These are phyloP conservation scores for Rhagophthalmus giganteus DNA, from an alignment of 2,888 invertebrate genomes.

Conservation along the genomic window DNA sequence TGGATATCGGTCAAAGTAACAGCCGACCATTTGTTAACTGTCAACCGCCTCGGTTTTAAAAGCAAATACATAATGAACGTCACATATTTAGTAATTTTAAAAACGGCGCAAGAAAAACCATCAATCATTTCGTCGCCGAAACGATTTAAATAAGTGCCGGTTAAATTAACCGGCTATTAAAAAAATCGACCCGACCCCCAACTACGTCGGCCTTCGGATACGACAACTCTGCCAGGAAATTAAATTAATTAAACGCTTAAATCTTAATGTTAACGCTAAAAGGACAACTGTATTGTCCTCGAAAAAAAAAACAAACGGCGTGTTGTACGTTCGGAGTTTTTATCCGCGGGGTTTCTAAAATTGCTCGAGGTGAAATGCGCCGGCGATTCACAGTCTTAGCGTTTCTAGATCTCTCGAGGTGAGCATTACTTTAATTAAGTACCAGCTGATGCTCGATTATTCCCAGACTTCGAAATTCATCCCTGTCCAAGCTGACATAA, in stretches of 20 bases:
- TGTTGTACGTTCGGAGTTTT: slow-evolving; percentile 8
- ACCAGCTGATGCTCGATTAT: slow-evolving; percentile 52
- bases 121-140: too few relatives aligned
- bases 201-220: too few relatives aligned
- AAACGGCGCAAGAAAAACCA: too few relatives aligned
- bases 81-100: too few relatives aligned
- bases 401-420: slow-evolving; percentile 38
- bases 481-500: slow-evolving; percentile 44
- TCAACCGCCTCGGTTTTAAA: too few relatives aligned
- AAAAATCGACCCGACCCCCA: too few relatives aligned
- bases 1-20: too few relatives aligned
- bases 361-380: slow-evolving; percentile 18
- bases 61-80: too few relatives aligned
- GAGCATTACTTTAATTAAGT: slow-evolving; percentile 53
- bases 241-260: slow-evolving; percentile 16
- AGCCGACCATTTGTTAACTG: too few relatives aligned
- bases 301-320: slow-evolving; percentile 8
- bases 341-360: slow-evolving; percentile 6
- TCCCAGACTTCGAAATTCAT: slow-evolving; percentile 43
- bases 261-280: slow-evolving; percentile 10
- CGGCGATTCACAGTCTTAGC: slow-evolving; percentile 33
- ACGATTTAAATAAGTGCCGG: too few relatives aligned
- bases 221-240: neutral
- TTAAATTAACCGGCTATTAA: too few relatives aligned
- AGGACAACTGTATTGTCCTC: slow-evolving; percentile 13